phyloP scores from a whole-genome alignment of 92 coral and sea anemone species.

The Phenganax stokvisi region DNA sequence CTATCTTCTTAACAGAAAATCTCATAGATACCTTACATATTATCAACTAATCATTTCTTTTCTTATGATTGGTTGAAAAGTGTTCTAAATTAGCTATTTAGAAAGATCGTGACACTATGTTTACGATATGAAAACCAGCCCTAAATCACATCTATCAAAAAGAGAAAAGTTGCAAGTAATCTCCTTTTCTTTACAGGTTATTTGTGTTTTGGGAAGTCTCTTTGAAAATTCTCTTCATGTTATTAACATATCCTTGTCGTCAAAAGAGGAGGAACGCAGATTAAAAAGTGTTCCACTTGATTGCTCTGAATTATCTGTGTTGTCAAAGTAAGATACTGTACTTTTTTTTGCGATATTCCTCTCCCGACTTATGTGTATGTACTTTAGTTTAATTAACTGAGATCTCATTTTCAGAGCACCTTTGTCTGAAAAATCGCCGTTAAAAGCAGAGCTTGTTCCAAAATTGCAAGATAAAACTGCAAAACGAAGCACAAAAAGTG shows the following conservation, averaged over 20 bases:
- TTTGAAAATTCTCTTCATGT: slow-evolving; percentile 80
- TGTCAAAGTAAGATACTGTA: slow-evolving; percentile 21
- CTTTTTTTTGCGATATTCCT: background rate
- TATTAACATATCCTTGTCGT: slow-evolving; percentile 58
- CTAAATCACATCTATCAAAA: no score
- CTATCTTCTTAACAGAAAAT: no score
- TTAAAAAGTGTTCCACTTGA: background rate
- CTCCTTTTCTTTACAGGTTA: slow-evolving; percentile 46
- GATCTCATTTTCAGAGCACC: slow-evolving; percentile 57
- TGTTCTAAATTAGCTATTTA: no score
- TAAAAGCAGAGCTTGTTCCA: slow-evolving; percentile 80
- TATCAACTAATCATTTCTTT: no score
- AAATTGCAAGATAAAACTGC: slow-evolving; percentile 44
- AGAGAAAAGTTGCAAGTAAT: no score
- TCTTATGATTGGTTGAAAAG: no score
- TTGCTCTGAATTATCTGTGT: slow-evolving; percentile 27
- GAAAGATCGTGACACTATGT: no score
- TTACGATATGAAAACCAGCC: no score
- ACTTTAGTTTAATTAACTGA: background rate
- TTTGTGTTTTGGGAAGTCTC: slow-evolving; percentile 74
- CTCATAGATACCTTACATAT: no score
- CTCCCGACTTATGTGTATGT: background rate
- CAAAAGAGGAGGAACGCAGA: slow-evolving; percentile 4
- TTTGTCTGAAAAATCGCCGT: slow-evolving; percentile 74
- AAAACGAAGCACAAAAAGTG: slow-evolving; percentile 5